Evolutionary conservation across 2,797 vertebrate genomes (phyloP).

Genomic region (Takifugu ocellatus): DNA sequence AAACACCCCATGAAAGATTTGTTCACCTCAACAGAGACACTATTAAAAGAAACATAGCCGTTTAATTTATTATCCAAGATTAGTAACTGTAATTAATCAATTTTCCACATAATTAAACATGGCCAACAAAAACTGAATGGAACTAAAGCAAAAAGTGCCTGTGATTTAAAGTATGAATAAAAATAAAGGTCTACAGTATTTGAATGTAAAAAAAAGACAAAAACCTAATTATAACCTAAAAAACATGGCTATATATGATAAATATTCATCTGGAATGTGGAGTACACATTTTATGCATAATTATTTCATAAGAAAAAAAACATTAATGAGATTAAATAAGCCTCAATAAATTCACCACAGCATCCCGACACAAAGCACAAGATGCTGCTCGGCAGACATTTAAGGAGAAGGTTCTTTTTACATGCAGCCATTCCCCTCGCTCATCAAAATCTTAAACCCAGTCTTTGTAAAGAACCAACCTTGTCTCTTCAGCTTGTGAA

Average conservation of each 20-base stretch:
- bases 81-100: neutral
- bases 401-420: neutral
- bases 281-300: no score
- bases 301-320: no score
- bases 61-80: neutral
- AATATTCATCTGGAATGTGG: no score
- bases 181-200: no score
- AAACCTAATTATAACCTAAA: no score
- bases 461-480: constrained; percentile 61
- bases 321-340: no score
- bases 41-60: neutral
- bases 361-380: constrained; percentile 21
- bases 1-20: neutral
- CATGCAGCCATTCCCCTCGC: neutral
- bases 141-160: neutral
- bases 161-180: neutral
- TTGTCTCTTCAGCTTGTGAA: constrained; percentile 82
- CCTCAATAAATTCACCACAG: no score
- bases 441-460: no score
- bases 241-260: no score
- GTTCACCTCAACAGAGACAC: no score
- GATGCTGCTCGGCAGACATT: constrained; percentile 27
- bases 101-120: neutral
- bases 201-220: no score
- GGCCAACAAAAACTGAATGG: neutral